These are phyloP conservation scores for Holacanthella duospinosa DNA, from an alignment of 2,888 invertebrate genomes.

Conservation along the genomic window DNA sequence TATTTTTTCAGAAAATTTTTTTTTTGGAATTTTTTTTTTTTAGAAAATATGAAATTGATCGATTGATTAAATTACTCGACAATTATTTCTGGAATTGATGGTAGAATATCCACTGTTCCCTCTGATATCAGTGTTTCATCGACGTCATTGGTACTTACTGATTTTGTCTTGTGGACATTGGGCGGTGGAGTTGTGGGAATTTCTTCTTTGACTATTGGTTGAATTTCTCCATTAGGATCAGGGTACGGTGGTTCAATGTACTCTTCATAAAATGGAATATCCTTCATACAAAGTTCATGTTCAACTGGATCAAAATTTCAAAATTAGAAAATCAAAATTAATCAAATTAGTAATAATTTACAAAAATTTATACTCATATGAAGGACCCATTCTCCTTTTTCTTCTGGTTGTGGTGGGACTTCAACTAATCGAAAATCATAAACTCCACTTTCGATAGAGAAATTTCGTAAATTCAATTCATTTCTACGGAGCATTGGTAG, in stretches of 20 bases:
- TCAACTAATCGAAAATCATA: conserved; percentile 2
- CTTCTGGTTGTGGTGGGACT: conserved; percentile 8
- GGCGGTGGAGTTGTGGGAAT: no score
- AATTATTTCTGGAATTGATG: no score
- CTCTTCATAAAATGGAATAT: neutral
- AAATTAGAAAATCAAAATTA: neutral
- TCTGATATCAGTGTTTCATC: no score
- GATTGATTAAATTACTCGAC: no score
- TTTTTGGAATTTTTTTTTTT: neutral
- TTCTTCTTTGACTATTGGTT: no score
- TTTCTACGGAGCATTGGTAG: neutral
- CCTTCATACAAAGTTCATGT: neutral
- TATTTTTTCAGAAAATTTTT: neutral
- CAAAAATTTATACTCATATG: conserved; percentile 1
- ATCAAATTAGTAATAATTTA: no score
- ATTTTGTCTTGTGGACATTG: no score
- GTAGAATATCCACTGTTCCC: no score
- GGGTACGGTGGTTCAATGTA: neutral
- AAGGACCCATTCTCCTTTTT: conserved; percentile 7
- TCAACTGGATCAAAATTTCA: neutral
- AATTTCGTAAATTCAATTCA: conserved; percentile 8
- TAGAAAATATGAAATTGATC: no score
- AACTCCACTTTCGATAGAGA: neutral
- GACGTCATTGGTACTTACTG: no score
- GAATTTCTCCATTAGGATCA: no score